Conservation (phyloP, 2,888 invertebrate genomes). For the Lottia gigantea region DNA sequence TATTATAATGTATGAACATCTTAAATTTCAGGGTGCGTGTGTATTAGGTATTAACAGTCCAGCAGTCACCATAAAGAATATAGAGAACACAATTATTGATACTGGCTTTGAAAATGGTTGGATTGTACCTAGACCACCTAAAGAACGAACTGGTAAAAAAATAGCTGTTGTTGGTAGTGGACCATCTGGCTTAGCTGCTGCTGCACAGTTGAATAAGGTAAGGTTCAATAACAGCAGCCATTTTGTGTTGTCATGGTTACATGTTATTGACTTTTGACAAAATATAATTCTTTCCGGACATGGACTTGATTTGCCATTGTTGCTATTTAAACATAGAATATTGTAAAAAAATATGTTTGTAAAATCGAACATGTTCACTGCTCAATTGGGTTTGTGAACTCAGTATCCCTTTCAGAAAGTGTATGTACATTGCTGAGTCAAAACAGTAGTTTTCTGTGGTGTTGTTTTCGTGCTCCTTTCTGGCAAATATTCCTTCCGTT, state of each 20-base stretch:
- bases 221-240: neutral
- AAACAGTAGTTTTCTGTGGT: no score
- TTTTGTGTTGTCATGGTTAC: neutral
- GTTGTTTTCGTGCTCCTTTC: no score
- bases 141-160: conserved; percentile 80
- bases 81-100: conserved; percentile 98
- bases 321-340: neutral
- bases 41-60: conserved; percentile 95
- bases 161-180: conserved; percentile 95
- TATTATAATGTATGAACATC: neutral
- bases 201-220: conserved; percentile 92
- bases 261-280: neutral
- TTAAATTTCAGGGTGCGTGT: conserved; percentile 80
- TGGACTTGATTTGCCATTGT: neutral
- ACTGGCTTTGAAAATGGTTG: conserved; percentile 96
- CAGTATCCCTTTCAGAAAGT: no score
- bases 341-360: no score
- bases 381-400: no score
- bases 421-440: no score
- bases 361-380: no score
- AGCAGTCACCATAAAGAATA: conserved; percentile 98
- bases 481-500: no score
- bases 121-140: conserved; percentile 86
- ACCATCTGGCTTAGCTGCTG: conserved; percentile 89
- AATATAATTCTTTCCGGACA: neutral